phyloP scores from a whole-genome alignment of 2,113 vertebrate species.

The Raja brachyura region DNA sequence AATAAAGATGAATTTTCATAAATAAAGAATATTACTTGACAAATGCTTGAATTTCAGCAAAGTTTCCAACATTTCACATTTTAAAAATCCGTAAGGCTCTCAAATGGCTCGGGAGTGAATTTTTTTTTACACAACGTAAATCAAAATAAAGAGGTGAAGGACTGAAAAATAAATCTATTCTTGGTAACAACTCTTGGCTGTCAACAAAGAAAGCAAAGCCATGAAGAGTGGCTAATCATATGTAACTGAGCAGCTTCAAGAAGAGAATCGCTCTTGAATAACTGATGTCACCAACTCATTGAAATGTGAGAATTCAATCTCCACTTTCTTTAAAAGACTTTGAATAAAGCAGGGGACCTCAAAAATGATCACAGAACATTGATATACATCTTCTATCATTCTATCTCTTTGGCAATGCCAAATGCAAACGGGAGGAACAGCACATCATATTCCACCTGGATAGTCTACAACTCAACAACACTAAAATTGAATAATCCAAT shows the following conservation, averaged over 20 bases:
- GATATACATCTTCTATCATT: too few species aligned
- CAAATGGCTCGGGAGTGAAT: background rate
- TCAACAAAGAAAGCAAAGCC: background rate
- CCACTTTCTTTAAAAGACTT: background rate
- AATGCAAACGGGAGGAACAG: too few species aligned
- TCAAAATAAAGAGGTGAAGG: background rate
- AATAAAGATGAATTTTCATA: too few species aligned
- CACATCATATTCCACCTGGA: too few species aligned
- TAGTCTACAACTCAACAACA: too few species aligned
- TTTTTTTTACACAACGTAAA: background rate
- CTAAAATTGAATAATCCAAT: too few species aligned
- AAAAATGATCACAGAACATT: background rate
- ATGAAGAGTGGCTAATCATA: background rate
- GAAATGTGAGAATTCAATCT: background rate
- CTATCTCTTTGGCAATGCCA: too few species aligned
- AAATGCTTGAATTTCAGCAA: too few species aligned
- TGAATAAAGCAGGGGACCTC: background rate
- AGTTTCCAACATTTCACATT: too few species aligned
- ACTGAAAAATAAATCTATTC: conserved; percentile 9
- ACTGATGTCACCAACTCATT: background rate
- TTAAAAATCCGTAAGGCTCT: background rate
- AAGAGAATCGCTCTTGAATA: background rate
- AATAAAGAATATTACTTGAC: too few species aligned
- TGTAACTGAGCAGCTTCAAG: background rate
- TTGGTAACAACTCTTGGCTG: background rate